A percentile compares a stretch with the other conserved stretches of the same genome.
Conservation (phyloP, 2,113 vertebrate species). For the Calonectris borealis region DNA sequence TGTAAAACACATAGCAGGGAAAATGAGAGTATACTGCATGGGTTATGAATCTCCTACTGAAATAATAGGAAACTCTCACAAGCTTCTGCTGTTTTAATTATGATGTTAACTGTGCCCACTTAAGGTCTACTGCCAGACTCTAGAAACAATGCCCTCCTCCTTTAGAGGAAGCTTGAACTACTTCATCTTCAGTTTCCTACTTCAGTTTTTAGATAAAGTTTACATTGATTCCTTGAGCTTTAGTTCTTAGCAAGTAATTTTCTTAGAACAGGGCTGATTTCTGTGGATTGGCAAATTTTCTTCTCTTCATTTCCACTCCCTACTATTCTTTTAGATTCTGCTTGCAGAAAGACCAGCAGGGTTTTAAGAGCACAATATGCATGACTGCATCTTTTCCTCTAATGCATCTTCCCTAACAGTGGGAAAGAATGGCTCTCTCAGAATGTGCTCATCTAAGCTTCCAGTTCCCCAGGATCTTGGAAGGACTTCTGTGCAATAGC, state of each 20-base stretch:
- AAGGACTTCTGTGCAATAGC: slow-evolving; percentile 43
- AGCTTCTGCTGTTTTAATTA: neutral
- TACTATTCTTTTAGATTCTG: slow-evolving; percentile 6
- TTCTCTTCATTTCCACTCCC: slow-evolving; percentile 23
- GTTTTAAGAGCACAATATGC: slow-evolving; percentile 52
- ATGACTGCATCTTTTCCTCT: slow-evolving; percentile 59
- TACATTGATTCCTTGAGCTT: neutral
- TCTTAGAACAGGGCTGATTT: neutral
- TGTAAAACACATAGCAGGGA: neutral
- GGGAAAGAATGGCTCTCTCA: slow-evolving; percentile 49
- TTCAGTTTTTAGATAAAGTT: neutral
- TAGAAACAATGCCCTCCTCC: neutral
- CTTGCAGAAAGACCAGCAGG: slow-evolving; percentile 44
- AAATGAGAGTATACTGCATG: neutral
- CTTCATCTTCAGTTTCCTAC: neutral
- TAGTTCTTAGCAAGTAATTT: neutral
- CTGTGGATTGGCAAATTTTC: neutral
- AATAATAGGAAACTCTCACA: neutral
- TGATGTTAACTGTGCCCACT: neutral
- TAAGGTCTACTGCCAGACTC: neutral
- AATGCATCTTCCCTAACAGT: slow-evolving; percentile 34
- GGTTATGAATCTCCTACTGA: neutral
- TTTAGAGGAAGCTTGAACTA: neutral
- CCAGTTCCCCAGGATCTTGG: slow-evolving; percentile 58
- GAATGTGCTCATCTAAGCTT: slow-evolving; percentile 54